Base-by-base conservation (phyloP, 2,113 vertebrate genomes). In the Collichthys lucidus region DNA sequence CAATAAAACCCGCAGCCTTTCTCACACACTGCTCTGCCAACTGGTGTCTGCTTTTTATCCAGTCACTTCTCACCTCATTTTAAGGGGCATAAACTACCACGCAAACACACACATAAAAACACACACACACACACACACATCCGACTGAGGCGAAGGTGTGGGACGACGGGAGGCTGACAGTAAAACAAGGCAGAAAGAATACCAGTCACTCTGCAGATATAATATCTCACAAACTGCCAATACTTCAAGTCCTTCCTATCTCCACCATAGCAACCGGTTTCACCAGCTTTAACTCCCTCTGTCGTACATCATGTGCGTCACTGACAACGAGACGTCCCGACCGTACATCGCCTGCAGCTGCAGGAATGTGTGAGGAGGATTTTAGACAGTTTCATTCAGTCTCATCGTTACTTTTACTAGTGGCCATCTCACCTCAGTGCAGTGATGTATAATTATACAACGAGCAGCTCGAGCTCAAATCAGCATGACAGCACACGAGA, bases 31-130 rank as follows among this genome's bases (percentile, higher is more conserved):
- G 42, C 15, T 52, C 77, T 67, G 77, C 50, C 24, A 57, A 57
- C 24, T 29, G 31, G 65, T 60, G 74, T 73, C 84, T 88, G 84
- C 35, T 79, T 78, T 79, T 80, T 49, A 81, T 85, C 76, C 24
- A 11, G 50, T 84, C 83, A 77, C 75, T 49, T 80, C 77, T 53
- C 86, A 87, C 71, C 70, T 88, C 81, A 53, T 86, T 40, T 74
- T 71, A 7, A 52, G n/a, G 42, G 19, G 5, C 53, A 84, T 62
- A 31, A 85, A 65, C 56, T 19, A 46, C 42, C 10, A 40, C 35
- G 31, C 20, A 56, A 22, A 59, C 35, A 44, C 35, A 74, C 46
- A 70, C 44, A 64, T 12, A 15, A 12, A 46, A 12, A 46, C 57
- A 75, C 59, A 67, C 47, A 71, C 42, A 71, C 42, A 79, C 19